These are phyloP conservation scores for Antennarius striatus DNA, from an alignment of 2,113 vertebrate species.

Conservation along the genomic window DNA sequence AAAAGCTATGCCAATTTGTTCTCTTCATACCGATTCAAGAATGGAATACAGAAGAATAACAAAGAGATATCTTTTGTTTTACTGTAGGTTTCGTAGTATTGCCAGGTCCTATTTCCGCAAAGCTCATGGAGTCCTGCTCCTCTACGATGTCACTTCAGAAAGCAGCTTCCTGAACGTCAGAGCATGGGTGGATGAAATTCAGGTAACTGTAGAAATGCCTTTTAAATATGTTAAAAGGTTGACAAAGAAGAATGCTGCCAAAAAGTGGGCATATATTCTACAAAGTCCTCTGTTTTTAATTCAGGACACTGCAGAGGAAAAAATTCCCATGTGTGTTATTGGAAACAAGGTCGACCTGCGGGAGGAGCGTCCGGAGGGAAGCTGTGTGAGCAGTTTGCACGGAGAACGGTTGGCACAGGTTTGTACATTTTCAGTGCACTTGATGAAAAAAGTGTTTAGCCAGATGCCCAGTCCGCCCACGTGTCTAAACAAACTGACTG, in stretches of 20 bases:
- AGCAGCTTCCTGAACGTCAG: constrained; percentile 79
- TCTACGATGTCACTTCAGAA: constrained; percentile 79
- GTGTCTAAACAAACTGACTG: constrained; percentile 32
- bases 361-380: constrained; percentile 31
- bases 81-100: constrained; percentile 77
- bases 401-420: constrained; percentile 79
- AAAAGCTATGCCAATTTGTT: background rate
- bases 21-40: background rate
- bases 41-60: background rate
- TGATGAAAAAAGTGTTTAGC: background rate
- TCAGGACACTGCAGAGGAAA: constrained; percentile 57
- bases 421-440: constrained; percentile 14
- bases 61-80: background rate
- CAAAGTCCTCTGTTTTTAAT: background rate
- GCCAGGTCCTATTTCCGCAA: constrained; percentile 79
- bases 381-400: constrained; percentile 52
- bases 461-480: background rate
- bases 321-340: constrained; percentile 73
- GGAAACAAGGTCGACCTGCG: constrained; percentile 80
- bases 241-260: no score
- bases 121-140: constrained; percentile 76
- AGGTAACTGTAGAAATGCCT: constrained; percentile 49
- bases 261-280: background rate
- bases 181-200: constrained; percentile 81
- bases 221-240: background rate